Percentiles rank a stretch among this genome's conserved stretches.
Evolutionary conservation across 2,888 invertebrate species (phyloP).

Genomic region (Liposcelis brunnea): DNA sequence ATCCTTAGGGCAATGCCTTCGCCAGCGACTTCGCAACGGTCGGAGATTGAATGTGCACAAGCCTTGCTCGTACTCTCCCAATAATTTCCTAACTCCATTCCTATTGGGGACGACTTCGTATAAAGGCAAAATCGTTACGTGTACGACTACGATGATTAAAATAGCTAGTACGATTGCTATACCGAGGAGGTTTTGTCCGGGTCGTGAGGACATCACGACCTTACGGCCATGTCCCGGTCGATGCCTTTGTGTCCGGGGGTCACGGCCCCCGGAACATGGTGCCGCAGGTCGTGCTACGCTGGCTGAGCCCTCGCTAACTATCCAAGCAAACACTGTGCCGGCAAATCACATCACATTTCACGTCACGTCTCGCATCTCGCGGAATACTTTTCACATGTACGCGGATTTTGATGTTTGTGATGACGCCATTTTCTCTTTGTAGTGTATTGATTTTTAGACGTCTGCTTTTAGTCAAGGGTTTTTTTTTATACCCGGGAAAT

Average conservation of each 20-base stretch:
- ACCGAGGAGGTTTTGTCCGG: constrained; percentile 34
- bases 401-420: too few relatives aligned
- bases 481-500: too few relatives aligned
- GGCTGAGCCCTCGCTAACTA: constrained; percentile 1
- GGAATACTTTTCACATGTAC: too few relatives aligned
- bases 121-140: constrained; percentile 39
- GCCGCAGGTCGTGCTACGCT: too few relatives aligned
- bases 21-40: constrained; percentile 22
- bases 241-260: too few relatives aligned
- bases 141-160: constrained; percentile 38
- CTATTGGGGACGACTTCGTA: constrained; percentile 29
- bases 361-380: not conserved
- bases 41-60: constrained; percentile 32
- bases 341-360: constrained; percentile 6
- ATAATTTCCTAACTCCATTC: constrained; percentile 24
- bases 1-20: constrained; percentile 26
- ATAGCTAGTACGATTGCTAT: constrained; percentile 37
- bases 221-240: constrained; percentile 2
- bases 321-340: constrained; percentile 7
- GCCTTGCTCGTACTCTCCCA: constrained; percentile 35
- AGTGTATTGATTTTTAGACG: too few relatives aligned
- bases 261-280: too few relatives aligned
- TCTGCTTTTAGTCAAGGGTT: too few relatives aligned
- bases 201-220: not conserved
- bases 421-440: too few relatives aligned